phyloP scores from a whole-genome alignment of 2,888 invertebrate genomes.

The Invenusta paracnida region DNA sequence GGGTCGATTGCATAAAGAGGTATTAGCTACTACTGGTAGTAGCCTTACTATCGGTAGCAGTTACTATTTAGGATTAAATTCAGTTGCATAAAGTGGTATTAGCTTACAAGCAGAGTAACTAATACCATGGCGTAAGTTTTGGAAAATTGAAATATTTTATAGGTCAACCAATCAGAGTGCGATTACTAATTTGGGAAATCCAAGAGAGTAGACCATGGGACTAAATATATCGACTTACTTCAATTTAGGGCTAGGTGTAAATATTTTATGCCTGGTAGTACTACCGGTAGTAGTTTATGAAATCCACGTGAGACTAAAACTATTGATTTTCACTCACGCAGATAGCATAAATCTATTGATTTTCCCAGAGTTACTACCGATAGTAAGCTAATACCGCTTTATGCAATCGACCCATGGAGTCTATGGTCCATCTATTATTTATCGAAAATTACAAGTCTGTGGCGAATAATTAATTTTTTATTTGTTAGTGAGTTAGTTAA shows the following conservation, averaged over 20 bases:
- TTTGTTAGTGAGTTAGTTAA: too few relatives aligned
- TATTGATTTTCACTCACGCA: neutral
- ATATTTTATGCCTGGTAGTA: neutral
- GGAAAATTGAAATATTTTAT: neutral
- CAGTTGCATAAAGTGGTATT: conserved; percentile 14
- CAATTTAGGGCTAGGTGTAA: neutral
- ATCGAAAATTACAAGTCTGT: too few relatives aligned
- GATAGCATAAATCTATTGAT: too few relatives aligned
- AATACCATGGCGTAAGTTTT: conserved; percentile 5
- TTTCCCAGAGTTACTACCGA: too few relatives aligned
- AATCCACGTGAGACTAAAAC: neutral
- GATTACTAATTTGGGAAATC: neutral
- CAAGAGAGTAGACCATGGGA: conserved; percentile 18
- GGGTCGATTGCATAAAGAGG: conserved; percentile 11
- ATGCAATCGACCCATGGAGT: too few relatives aligned
- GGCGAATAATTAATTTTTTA: too few relatives aligned
- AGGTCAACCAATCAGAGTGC: neutral
- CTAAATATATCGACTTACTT: neutral
- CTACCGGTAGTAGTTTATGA: neutral
- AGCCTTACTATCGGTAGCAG: too few relatives aligned
- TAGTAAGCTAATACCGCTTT: too few relatives aligned
- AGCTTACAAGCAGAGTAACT: neutral
- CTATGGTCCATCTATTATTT: too few relatives aligned
- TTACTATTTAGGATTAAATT: neutral
- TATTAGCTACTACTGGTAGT: conserved; percentile 19